A percentile compares a stretch with the other conserved stretches of the same genome.
Conservation (phyloP, 2,113 vertebrate genomes). For the Pollimyrus isidori region DNA sequence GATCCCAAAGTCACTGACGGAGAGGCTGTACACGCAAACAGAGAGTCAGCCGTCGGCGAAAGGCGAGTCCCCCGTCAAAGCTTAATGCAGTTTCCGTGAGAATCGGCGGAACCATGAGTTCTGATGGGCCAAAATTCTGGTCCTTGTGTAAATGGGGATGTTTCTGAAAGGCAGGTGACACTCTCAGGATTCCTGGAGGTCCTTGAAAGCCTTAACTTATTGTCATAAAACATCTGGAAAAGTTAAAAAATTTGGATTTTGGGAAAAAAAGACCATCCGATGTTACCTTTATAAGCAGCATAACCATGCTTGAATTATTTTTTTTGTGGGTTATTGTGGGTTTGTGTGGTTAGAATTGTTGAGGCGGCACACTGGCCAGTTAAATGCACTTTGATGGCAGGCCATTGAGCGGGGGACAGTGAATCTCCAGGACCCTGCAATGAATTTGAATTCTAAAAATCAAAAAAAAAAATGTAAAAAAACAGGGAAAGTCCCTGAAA, state of each 20-base stretch:
- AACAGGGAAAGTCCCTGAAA: neutral
- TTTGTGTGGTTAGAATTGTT: too few relatives aligned
- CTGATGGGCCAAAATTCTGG: neutral
- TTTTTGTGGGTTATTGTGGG: neutral
- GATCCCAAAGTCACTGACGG: conserved; percentile 79
- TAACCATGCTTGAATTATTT: neutral
- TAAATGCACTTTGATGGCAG: neutral
- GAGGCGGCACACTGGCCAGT: neutral
- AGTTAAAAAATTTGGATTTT: neutral
- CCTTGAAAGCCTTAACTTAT: neutral
- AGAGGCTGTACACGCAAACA: conserved; percentile 66
- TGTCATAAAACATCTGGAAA: neutral
- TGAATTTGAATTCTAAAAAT: neutral
- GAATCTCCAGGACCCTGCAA: neutral
- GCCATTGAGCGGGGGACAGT: neutral
- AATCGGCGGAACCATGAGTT: neutral
- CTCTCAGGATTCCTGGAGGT: neutral
- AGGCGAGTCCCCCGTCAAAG: conserved; percentile 53
- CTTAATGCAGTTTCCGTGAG: neutral
- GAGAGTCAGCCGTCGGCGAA: conserved; percentile 49
- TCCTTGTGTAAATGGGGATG: neutral
- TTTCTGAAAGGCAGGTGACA: neutral
- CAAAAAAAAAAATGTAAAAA: neutral
- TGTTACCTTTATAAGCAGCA: neutral
- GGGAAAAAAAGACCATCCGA: neutral